Conservation (phyloP, 2,888 invertebrate genomes). For the Drosophila koepferae region DNA sequence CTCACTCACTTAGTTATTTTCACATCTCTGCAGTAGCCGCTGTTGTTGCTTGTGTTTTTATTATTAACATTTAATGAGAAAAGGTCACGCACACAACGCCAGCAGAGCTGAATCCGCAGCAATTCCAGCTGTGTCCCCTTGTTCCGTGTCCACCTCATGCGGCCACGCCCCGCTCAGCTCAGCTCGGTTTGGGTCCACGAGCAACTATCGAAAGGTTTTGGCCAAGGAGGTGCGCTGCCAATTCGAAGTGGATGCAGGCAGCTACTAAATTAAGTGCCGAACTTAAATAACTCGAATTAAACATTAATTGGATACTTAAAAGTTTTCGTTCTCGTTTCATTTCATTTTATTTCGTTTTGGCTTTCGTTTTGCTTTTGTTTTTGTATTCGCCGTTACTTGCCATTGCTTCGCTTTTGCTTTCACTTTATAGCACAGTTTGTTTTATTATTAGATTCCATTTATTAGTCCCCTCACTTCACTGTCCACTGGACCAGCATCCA, state of each 20-base stretch:
- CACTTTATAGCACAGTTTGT: slow-evolving; percentile 22
- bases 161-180: too few relatives aligned
- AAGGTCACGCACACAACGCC: slow-evolving; percentile 73
- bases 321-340: slow-evolving; percentile 61
- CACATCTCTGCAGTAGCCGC: slow-evolving; percentile 42
- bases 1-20: slow-evolving; percentile 41
- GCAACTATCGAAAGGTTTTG: slow-evolving; percentile 41
- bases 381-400: background rate
- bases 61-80: slow-evolving; percentile 79
- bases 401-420: slow-evolving; percentile 9
- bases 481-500: background rate
- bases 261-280: slow-evolving; percentile 76
- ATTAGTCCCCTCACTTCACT: background rate
- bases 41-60: slow-evolving; percentile 46
- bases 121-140: background rate
- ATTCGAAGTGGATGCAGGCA: slow-evolving; percentile 43
- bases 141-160: background rate
- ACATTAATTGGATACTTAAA: slow-evolving; percentile 80
- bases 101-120: slow-evolving; percentile 18
- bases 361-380: slow-evolving; percentile 16
- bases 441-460: slow-evolving; percentile 61
- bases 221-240: slow-evolving; percentile 16
- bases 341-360: slow-evolving; percentile 33
- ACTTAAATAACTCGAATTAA: slow-evolving; percentile 81
- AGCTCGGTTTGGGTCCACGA: background rate